A percentile compares a stretch with the other conserved stretches of the same genome.
Evolutionary conservation across 2,797 vertebrate species (phyloP).

Genomic region (Sphaeramia orbicularis): DNA sequence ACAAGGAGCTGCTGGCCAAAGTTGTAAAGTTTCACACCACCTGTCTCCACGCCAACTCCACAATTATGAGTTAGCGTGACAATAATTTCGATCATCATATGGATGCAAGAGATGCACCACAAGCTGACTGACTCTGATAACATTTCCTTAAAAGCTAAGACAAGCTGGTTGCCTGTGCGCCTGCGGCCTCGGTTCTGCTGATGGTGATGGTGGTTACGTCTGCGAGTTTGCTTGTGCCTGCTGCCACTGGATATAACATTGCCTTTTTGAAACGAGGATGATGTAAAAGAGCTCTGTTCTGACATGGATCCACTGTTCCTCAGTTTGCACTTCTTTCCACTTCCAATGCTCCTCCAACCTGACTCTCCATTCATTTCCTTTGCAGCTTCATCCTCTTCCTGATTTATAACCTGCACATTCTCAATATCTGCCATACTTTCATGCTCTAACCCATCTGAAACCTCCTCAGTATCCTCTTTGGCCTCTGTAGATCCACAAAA

Average conservation of each 20-base stretch:
- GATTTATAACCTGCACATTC: slow-evolving; percentile 55
- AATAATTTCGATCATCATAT: slow-evolving; percentile 89
- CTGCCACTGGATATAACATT: slow-evolving; percentile 75
- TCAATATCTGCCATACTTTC: slow-evolving; percentile 50
- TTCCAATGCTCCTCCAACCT: slow-evolving; percentile 71
- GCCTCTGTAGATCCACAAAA: slow-evolving; percentile 60
- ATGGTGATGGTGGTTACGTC: slow-evolving; percentile 84
- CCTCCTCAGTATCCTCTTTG: slow-evolving; percentile 67
- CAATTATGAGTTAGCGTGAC: slow-evolving; percentile 88
- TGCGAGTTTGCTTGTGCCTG: slow-evolving; percentile 86
- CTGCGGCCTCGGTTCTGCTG: slow-evolving; percentile 78
- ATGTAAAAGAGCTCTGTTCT: slow-evolving; percentile 69
- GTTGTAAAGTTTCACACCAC: slow-evolving; percentile 84
- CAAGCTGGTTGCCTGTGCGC: slow-evolving; percentile 78
- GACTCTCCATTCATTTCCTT: slow-evolving; percentile 80
- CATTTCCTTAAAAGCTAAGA: slow-evolving; percentile 81
- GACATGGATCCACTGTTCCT: slow-evolving; percentile 68
- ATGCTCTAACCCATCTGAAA: slow-evolving; percentile 59
- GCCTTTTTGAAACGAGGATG: slow-evolving; percentile 75
- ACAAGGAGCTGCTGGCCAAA: slow-evolving; percentile 82
- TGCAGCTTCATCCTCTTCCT: slow-evolving; percentile 76
- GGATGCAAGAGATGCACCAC: slow-evolving; percentile 89
- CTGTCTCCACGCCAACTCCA: slow-evolving; percentile 86
- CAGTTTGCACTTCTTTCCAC: slow-evolving; percentile 74
- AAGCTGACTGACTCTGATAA: slow-evolving; percentile 84